Base-by-base conservation (phyloP, 2,888 invertebrate species). In the Sesamia inferens region DNA sequence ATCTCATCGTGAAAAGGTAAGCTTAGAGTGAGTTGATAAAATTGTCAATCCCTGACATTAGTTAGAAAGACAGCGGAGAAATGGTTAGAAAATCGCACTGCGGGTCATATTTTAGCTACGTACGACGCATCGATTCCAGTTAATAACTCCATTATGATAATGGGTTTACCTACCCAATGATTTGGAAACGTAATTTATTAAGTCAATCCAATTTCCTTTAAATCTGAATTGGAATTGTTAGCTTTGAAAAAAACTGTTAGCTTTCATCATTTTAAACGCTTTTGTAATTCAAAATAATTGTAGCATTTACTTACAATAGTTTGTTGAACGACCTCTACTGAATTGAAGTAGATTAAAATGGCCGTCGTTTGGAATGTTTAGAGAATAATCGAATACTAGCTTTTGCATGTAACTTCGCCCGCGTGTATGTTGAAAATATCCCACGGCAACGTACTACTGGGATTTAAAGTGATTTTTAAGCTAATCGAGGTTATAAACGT, bases 131-230 rank as follows among this genome's bases (percentile, higher is more conserved):
- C 65, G 64, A 85, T 82, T 74, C 61, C 66, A 75, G 73, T 78
- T 77, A 82, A 79, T 82, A 81, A 84, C 76, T 73, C 78, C 79
- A 81, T 86, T 81, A 81, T 66, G 67, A 73, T 82, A 86, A 86
- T 86, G 82, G 77, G 74, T 81, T 82, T 79, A 76, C 71, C 71
- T 22, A 81, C 69, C 74, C 78, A 84, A 80, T 82, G 84, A 86
- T 75, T 82, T 82, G 81, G 81, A 85, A 87, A 88, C 75, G 69
- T 85, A 86, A 88, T 88, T 88, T 85, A 85, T 85, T 86, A 78
- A 76, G 72, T 81, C 81, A 81, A 84, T 81, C 74, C 84, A 86
- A 87, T 87, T 86, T 85, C 84, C 81, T 84, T 81, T 70, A 74
- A 76, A 74, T 68, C 22, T 59, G 57, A 80, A 84, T 76, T 65